These are phyloP conservation scores for Euplexia lucipara DNA, from an alignment of 2,888 invertebrate genomes.

Conservation along the genomic window DNA sequence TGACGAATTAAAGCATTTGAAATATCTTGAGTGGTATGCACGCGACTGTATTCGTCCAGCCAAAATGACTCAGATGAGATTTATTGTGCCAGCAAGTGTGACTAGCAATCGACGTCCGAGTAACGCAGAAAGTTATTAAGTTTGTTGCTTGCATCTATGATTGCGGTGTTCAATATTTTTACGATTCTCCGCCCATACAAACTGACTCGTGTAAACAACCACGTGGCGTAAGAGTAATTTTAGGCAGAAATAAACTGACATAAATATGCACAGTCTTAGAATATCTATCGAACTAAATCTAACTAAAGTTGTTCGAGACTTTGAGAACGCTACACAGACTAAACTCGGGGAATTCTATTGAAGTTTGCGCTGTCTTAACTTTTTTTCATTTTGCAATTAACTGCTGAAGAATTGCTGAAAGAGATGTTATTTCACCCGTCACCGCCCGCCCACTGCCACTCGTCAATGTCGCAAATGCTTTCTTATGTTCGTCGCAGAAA, in stretches of 20 bases:
- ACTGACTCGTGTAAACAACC: slow-evolving; percentile 20
- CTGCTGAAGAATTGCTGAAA: slow-evolving; percentile 49
- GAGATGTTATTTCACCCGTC: slow-evolving; percentile 69
- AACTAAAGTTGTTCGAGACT: slow-evolving; percentile 7
- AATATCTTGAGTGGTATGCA: slow-evolving; percentile 61
- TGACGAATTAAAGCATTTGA: slow-evolving; percentile 61
- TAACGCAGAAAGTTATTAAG: slow-evolving; percentile 30
- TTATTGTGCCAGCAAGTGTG: slow-evolving; percentile 52
- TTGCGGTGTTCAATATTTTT: slow-evolving; percentile 26
- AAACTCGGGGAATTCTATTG: slow-evolving; percentile 25
- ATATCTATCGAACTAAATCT: background rate
- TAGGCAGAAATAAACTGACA: slow-evolving; percentile 25
- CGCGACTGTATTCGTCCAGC: slow-evolving; percentile 48
- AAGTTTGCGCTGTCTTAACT: slow-evolving; percentile 20
- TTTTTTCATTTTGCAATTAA: slow-evolving; percentile 44
- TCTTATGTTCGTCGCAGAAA: slow-evolving; percentile 73
- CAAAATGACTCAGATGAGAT: slow-evolving; percentile 58
- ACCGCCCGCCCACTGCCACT: slow-evolving; percentile 77
- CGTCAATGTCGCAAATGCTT: slow-evolving; percentile 81
- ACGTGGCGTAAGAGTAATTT: slow-evolving; percentile 34
- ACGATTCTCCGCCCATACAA: slow-evolving; percentile 19
- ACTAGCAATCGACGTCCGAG: slow-evolving; percentile 47
- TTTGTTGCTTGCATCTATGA: background rate
- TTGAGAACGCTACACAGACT: background rate
- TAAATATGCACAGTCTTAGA: slow-evolving; percentile 19